Percentiles rank a stretch among this genome's conserved stretches.
Evolutionary conservation across 1,140 invertebrate genomes (phyloP).

Genomic region (Nixonia krombeini): DNA sequence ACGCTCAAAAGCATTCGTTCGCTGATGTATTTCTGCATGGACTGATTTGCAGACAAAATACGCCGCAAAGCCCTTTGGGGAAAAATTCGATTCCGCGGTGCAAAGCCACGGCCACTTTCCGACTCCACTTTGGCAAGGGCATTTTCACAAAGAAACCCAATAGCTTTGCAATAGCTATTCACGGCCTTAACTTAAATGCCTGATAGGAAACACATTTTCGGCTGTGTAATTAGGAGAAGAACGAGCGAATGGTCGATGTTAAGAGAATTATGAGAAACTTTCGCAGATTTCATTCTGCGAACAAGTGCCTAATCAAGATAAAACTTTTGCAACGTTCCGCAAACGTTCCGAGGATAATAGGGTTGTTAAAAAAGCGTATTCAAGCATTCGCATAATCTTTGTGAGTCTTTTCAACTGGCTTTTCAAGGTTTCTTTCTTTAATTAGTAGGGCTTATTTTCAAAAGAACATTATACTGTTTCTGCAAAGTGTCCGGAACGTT

Average conservation of each 20-base stretch:
- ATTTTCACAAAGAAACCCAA: conserved; percentile 28
- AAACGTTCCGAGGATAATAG: no score
- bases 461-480: no score
- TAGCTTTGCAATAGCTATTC: conserved; percentile 11
- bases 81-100: conserved; percentile 29
- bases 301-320: no score
- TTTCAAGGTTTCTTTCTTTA: no score
- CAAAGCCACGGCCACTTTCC: conserved; percentile 18
- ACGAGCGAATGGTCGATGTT: not conserved
- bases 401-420: no score
- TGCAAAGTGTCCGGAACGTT: no score
- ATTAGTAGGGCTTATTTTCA: no score
- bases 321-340: no score
- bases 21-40: conserved; percentile 19
- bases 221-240: not conserved
- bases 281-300: no score
- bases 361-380: no score
- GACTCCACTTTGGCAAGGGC: conserved; percentile 19
- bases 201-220: not conserved
- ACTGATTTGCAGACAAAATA: conserved; percentile 29
- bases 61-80: conserved; percentile 25
- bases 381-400: no score
- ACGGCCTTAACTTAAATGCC: not conserved
- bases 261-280: not conserved
- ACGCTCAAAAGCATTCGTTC: conserved; percentile 17